phyloP scores from a whole-genome alignment of 2,113 vertebrate genomes.

The Dunckerocampus dactyliophorus region DNA sequence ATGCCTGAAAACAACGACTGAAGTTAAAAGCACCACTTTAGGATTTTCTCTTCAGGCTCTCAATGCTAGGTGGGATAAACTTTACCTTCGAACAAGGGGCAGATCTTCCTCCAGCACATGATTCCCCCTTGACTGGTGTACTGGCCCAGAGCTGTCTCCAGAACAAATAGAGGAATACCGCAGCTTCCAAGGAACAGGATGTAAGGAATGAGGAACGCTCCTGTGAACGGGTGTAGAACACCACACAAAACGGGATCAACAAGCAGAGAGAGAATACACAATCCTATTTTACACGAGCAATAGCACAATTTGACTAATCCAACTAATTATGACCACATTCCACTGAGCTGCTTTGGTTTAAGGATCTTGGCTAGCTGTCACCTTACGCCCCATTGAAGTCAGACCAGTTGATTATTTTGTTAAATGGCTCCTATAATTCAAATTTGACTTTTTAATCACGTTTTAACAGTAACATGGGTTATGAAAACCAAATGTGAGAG shows the following conservation, averaged over 20 bases:
- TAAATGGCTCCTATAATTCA: no score
- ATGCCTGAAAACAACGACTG: constrained; percentile 44
- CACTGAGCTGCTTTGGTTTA: background rate
- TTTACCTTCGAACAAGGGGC: constrained; percentile 64
- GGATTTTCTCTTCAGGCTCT: background rate
- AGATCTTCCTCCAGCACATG: constrained; percentile 62
- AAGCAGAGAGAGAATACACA: background rate
- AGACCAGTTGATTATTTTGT: no score
- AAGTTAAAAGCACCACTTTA: accelerated
- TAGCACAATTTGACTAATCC: background rate
- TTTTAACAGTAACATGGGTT: no score
- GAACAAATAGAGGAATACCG: constrained; percentile 57
- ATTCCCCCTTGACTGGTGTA: constrained; percentile 63
- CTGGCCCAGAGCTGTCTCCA: constrained; percentile 63
- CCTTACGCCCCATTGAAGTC: background rate
- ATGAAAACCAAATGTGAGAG: no score
- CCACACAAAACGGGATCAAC: background rate
- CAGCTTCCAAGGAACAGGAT: constrained; percentile 53
- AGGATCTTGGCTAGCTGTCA: background rate
- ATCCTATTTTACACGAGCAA: background rate
- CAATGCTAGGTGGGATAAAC: background rate
- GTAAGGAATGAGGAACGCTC: constrained; percentile 63
- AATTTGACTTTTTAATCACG: no score
- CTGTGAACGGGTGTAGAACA: constrained; percentile 24
- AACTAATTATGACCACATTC: background rate